Conservation (phyloP, 2,888 invertebrate species). For the Pelosia muscerda region DNA sequence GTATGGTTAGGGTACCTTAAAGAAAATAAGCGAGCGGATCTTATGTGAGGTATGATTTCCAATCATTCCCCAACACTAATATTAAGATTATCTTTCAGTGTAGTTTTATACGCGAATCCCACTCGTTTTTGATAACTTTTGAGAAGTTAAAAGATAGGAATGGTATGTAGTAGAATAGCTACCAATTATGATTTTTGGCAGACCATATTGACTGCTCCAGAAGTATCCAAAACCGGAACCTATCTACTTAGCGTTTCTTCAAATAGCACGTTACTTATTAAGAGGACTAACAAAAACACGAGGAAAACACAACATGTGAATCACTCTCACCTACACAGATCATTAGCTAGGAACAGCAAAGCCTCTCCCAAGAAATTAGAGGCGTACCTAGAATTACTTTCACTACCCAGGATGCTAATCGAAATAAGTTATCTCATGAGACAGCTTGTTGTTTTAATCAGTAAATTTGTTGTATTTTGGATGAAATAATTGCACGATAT, state of each 20-base stretch:
- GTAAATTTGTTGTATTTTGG: neutral
- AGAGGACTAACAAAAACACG: neutral
- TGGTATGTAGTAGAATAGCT: too few relatives aligned
- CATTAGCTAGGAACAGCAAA: neutral
- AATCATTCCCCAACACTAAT: neutral
- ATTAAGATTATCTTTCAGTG: neutral
- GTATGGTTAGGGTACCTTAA: too few relatives aligned
- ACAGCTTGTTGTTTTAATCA: neutral
- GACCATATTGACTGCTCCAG: neutral
- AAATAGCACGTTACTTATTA: neutral
- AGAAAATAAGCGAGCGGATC: too few relatives aligned
- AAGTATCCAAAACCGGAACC: neutral
- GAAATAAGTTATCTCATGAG: neutral
- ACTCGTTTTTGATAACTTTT: too few relatives aligned
- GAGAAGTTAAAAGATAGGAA: too few relatives aligned
- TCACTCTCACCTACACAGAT: slow-evolving; percentile 1
- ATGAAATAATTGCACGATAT: too few relatives aligned
- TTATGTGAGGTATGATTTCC: neutral
- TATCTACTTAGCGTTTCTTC: neutral
- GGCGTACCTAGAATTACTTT: neutral
- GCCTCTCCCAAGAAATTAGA: slow-evolving; percentile 2
- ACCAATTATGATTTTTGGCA: too few relatives aligned
- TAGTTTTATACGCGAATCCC: neutral
- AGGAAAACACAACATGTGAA: slow-evolving; percentile 1
- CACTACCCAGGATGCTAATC: neutral